Base-by-base conservation (phyloP, 1,140 invertebrate genomes). In the Micrasema minimum region DNA sequence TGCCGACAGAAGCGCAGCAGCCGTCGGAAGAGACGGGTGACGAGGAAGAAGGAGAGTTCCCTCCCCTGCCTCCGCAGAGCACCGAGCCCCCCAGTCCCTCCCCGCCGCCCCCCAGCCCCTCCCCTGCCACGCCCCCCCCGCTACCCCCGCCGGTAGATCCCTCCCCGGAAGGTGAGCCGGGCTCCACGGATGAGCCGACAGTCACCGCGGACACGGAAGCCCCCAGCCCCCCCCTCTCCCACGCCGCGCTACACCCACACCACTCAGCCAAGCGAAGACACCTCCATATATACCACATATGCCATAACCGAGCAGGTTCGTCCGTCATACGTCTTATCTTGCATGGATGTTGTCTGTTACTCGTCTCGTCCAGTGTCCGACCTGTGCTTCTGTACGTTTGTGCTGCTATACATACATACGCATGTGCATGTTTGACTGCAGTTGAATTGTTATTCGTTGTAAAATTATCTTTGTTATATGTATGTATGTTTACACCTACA, bases 301-400 rank as follows among this genome's bases (percentile, higher is more conserved):
- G 79, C 81, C 81, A 82, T 82, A 81, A 78, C 78, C 77, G 80
- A 80, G 72, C 81, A 85, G 83, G 82, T 85, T 85, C 82, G 83
- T 84, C 81, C 66, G 38, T 71, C 55, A 64, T 51, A 50, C 66
- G 20, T 23, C 61, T 66, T 61, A 50, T 65, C 66, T 66, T 37
- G 72, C 67, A 69, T 73, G 72, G 31, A 50, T 66, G 46, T 68
- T 46, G 45, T 67, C 51, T 61, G 23, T 77, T 79, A 77, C 79
- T 71, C 76, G 57, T 61, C 37, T 57, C 26, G 23, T 26, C 53
- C 37, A 9, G 26, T 37, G 14, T 22, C 31, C 31, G 12, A n/a
- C n/a, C n/a, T n/a, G n/a, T n/a, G n/a, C n/a, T n/a, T n/a, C n/a
- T n/a, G n/a, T n/a, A n/a, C n/a, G n/a, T n/a, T n/a, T n/a, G n/a